These are phyloP conservation scores for Trachymyrmex septentrionalis DNA, from an alignment of 1,140 invertebrate species.

Conservation along the genomic window DNA sequence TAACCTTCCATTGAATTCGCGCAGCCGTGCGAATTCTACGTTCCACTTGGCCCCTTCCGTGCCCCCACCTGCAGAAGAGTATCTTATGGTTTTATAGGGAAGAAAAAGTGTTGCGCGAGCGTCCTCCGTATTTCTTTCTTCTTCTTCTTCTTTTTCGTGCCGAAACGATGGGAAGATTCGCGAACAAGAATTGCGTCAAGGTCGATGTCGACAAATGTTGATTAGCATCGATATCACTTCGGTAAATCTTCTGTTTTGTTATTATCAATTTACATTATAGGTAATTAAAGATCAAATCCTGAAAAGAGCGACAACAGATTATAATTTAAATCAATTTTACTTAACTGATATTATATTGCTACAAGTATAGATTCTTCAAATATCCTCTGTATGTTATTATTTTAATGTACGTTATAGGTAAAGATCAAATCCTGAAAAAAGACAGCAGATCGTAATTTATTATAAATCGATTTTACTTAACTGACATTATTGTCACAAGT, in stretches of 20 bases:
- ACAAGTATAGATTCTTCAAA: background rate
- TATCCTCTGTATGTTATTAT: background rate
- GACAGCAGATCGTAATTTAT: background rate
- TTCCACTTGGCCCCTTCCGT: conserved; percentile 78
- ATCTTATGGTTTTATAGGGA: background rate
- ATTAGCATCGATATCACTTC: background rate
- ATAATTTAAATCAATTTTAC: background rate
- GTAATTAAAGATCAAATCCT: background rate
- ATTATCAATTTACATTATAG: background rate
- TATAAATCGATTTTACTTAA: background rate
- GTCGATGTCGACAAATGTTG: background rate
- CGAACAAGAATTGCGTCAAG: conserved; percentile 10
- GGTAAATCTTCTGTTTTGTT: background rate
- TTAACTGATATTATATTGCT: background rate
- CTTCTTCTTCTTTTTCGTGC: background rate
- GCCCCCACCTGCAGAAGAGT: conserved; percentile 34
- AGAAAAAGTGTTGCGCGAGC: conserved; percentile 12
- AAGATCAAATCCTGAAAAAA: background rate
- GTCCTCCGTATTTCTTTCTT: conserved; percentile 1
- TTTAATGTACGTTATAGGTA: background rate
- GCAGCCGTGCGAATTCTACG: conserved; percentile 79
- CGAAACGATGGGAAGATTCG: background rate
- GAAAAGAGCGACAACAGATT: background rate
- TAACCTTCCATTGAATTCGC: conserved; percentile 82
- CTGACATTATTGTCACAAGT: background rate